Evolutionary conservation across 37 sponge, comb jelly and placozoan species (phyloP).

Genomic region (Aplysina aerophoba): DNA sequence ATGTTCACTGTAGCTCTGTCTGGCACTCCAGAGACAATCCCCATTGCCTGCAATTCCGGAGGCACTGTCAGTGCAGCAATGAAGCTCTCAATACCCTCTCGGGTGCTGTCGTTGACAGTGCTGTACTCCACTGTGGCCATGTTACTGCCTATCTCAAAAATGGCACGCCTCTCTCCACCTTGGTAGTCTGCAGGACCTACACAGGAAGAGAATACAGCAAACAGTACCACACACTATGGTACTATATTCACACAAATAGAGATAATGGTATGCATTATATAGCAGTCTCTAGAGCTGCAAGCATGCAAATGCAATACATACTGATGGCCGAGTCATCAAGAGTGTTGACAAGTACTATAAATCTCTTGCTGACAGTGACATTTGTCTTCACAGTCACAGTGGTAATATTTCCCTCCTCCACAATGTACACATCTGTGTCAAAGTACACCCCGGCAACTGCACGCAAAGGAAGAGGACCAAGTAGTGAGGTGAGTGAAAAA

Average conservation of each 20-base stretch:
- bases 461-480: background rate
- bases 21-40: background rate
- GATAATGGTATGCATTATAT: too few relatives aligned
- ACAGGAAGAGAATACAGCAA: background rate
- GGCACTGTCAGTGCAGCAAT: constrained; percentile 1
- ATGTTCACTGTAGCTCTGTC: constrained; percentile 24
- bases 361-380: background rate
- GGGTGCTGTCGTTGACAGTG: background rate
- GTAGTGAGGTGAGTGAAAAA: too few relatives aligned
- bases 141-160: constrained; percentile 24
- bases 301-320: background rate
- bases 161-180: constrained; percentile 5
- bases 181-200: constrained; percentile 16
- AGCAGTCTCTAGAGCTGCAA: too few relatives aligned
- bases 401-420: background rate
- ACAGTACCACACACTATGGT: background rate
- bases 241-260: background rate
- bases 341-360: background rate
- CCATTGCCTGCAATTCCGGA: constrained; percentile 2
- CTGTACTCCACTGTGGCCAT: constrained; percentile 5
- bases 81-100: constrained; percentile 10
- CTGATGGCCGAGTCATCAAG: constrained; percentile 12
- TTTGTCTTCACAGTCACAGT: background rate
- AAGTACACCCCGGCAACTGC: constrained; percentile 14
- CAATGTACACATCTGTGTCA: constrained; percentile 18